phyloP scores from a whole-genome alignment of 2,797 vertebrate genomes.

The Sebastes glaucus region DNA sequence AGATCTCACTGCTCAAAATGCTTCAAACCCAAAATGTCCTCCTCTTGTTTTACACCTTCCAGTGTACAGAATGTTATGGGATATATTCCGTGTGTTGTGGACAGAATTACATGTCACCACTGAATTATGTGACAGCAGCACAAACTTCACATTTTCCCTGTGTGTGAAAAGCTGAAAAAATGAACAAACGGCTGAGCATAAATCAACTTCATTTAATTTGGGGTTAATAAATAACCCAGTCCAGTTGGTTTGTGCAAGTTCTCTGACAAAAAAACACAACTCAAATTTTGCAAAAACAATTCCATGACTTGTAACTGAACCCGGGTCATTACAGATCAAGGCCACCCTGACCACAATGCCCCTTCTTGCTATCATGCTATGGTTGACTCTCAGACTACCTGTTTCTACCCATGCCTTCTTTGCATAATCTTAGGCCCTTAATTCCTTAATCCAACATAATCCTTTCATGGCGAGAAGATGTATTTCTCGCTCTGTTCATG shows the following conservation, averaged over 20 bases:
- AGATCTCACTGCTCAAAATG: background rate
- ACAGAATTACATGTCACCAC: background rate
- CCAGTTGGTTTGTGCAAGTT: background rate
- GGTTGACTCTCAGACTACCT: conserved; percentile 26
- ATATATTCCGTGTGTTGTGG: background rate
- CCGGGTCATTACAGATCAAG: background rate
- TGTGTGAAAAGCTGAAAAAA: background rate
- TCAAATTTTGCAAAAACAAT: background rate
- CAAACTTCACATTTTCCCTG: background rate
- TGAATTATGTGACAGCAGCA: background rate
- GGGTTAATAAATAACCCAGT: background rate
- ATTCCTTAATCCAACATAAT: conserved; percentile 50
- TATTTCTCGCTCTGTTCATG: conserved; percentile 15
- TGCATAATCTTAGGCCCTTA: conserved; percentile 24
- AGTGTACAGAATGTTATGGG: background rate
- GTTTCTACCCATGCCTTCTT: conserved; percentile 22
- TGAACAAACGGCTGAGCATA: background rate
- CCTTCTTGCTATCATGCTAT: background rate
- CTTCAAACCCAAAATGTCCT: background rate
- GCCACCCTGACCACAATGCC: background rate
- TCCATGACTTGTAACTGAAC: background rate
- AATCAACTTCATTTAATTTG: background rate
- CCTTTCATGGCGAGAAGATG: conserved; percentile 16
- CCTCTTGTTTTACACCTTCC: background rate
- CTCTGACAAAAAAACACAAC: background rate